Evolutionary conservation across 2,888 invertebrate species (phyloP).

Genomic region (Punctoribates punctum): DNA sequence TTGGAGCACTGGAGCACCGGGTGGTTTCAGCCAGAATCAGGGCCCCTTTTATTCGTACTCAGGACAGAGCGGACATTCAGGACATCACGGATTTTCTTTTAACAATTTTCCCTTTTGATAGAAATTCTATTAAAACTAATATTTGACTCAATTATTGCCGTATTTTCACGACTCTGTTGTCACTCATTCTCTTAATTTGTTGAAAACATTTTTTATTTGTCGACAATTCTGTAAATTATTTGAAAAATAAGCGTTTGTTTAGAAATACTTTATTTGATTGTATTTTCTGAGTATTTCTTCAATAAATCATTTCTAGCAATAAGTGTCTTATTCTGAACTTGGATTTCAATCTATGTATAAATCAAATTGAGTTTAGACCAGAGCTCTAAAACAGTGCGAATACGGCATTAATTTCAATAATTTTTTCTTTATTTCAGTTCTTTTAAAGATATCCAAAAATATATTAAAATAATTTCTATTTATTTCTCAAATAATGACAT

Average conservation of each 20-base stretch:
- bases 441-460: too few relatives aligned
- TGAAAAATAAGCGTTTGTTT: not conserved
- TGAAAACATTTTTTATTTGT: not conserved
- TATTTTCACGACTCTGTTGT: too few relatives aligned
- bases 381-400: too few relatives aligned
- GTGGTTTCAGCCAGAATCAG: slow-evolving; percentile 7
- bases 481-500: not conserved
- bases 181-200: not conserved
- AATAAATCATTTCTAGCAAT: too few relatives aligned
- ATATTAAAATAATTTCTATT: not conserved
- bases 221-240: not conserved
- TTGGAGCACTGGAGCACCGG: not conserved
- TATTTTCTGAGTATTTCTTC: too few relatives aligned
- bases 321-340: too few relatives aligned
- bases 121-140: not conserved
- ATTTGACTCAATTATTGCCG: not conserved
- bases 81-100: slow-evolving; percentile 5
- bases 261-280: not conserved
- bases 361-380: too few relatives aligned
- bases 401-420: too few relatives aligned
- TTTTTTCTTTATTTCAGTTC: too few relatives aligned
- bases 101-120: slow-evolving; percentile 24
- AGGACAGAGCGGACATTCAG: not conserved
- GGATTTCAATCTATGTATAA: too few relatives aligned
- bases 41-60: slow-evolving; percentile 9